A percentile compares a stretch with the other conserved stretches of the same genome.
These are phyloP conservation scores for Amitus sp. DNA, from an alignment of 2,888 invertebrate genomes.

Conservation along the genomic window DNA sequence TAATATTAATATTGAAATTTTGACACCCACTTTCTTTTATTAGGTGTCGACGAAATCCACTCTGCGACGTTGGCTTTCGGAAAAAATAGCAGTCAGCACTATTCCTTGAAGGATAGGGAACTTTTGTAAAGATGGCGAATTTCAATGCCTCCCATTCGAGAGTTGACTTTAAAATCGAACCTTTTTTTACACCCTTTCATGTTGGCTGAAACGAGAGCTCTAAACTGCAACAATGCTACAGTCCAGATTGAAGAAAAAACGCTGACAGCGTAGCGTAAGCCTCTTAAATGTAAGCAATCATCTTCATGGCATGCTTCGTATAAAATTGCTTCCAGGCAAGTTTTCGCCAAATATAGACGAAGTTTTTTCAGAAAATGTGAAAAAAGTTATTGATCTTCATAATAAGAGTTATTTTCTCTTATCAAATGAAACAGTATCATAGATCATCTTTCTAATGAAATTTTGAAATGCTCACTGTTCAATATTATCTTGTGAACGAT, in stretches of 20 bases:
- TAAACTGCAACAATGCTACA: constrained; percentile 35
- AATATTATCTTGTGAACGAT: too few species aligned
- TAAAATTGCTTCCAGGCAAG: too few species aligned
- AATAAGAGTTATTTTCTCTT: too few species aligned
- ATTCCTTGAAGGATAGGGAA: constrained; percentile 9
- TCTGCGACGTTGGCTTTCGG: too few species aligned
- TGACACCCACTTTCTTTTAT: too few species aligned
- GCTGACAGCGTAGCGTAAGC: constrained; percentile 41
- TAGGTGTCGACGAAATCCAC: constrained; percentile 16
- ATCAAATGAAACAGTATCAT: too few species aligned
- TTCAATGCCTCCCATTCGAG: constrained; percentile 32
- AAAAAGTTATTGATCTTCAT: too few species aligned
- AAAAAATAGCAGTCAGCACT: constrained; percentile 21
- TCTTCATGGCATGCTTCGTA: constrained; percentile 11
- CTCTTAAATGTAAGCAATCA: constrained; percentile 43
- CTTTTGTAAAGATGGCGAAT: constrained; percentile 23
- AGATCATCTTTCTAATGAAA: too few species aligned
- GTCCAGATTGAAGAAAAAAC: constrained; percentile 28
- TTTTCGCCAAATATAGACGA: too few species aligned
- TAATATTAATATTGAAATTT: too few species aligned
- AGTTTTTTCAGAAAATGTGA: too few species aligned
- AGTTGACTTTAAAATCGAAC: constrained; percentile 1
- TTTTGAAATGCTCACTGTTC: too few species aligned
- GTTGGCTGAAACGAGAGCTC: constrained; percentile 14
- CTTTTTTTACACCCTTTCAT: constrained; percentile 5